Evolutionary conservation across 2,888 invertebrate species (phyloP).

Genomic region (Pseudococcus jackbeardsleyi): DNA sequence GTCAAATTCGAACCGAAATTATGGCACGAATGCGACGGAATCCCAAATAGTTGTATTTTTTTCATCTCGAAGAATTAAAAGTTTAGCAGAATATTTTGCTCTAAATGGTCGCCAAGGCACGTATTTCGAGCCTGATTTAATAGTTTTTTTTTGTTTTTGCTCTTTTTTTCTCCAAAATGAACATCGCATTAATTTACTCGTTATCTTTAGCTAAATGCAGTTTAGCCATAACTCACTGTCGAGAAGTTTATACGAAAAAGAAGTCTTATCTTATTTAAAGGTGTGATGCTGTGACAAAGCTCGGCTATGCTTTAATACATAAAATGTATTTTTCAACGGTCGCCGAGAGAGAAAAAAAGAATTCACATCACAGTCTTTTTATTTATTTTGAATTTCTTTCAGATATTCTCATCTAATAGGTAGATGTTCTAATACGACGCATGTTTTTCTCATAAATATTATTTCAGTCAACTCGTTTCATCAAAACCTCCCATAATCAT

Average conservation of each 20-base stretch:
- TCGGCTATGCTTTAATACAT: neutral
- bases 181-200: slow-evolving; percentile 28
- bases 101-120: neutral
- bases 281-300: neutral
- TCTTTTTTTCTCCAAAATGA: neutral
- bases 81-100: neutral
- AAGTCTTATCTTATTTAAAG: neutral
- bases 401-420: no score
- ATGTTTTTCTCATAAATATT: neutral
- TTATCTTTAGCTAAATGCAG: slow-evolving; percentile 18
- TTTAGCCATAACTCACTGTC: neutral
- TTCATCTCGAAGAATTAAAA: no score
- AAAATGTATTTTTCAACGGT: no score
- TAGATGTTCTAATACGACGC: no score
- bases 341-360: no score
- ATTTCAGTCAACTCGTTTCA: neutral
- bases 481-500: neutral
- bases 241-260: neutral
- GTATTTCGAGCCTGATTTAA: neutral
- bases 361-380: no score
- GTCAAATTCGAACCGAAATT: neutral
- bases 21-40: no score
- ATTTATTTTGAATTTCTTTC: no score
- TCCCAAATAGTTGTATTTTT: no score
- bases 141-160: neutral